Base-by-base conservation (phyloP, 2,797 vertebrate genomes). In the Acridotheres tristis region DNA sequence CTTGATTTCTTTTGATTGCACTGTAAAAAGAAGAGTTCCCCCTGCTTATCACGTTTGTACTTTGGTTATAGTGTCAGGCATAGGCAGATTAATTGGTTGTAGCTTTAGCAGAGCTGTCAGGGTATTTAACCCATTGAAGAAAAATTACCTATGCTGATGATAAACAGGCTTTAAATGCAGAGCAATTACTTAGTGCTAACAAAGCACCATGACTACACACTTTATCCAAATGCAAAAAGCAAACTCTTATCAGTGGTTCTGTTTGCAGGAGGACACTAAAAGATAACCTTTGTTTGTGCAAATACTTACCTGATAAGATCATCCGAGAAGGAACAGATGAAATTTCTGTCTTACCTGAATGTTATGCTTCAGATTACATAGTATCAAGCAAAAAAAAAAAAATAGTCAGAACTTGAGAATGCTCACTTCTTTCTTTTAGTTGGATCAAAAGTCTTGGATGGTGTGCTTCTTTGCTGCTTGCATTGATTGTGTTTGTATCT, bases 211-310 rank as follows among this genome's bases (percentile, higher is more conserved):
- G 93, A 89, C 94, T 96, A 93, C 83, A 89, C 81, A 79, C 91
- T 93, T 97, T 88, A 63, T 93, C 91, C 54, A 92, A 88, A 95
- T 88, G 88, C 86, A 95, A 92, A 94, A 95, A 74, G 90, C 67
- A 22, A 78, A 88, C 77, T 87, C 84, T 95, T 94, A 94, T 96
- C 97, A 51, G 61, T 59, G 81, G 87, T 75, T 86, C 89, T 96
- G 67, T 96, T 97, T 96, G 89, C 89, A 83, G 77, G 79, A 80
- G 82, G 81, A 93, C 75, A 84, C 71, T 89, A 81, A 91, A 82
- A 87, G 94, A 97, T 97, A 95, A 94, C 95, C 95, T 95, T 93
- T 96, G 84, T 96, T 96, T 96, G 90, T 95, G 88, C 81, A 95
- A 95, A 97, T 94, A 96, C 94, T 95, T 94, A 85, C 65, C 71